Conservation (phyloP, 2,113 vertebrate species). For the cat (Felis catus) region F.catus_Fca126_mat1.0 CM031414.1:95519001-95519500, state of each 20-base stretch:
- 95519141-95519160: not conserved
- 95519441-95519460: not conserved
- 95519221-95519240: too few relatives aligned
- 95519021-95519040: not conserved
- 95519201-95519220: not conserved
- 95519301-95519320: too few relatives aligned
- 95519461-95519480: not conserved
- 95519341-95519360: too few relatives aligned
- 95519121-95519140: not conserved
- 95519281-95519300: too few relatives aligned
- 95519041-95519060: not conserved
- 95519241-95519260: too few relatives aligned
- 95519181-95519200: not conserved
- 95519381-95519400: too few relatives aligned
- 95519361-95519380: too few relatives aligned
- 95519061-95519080: not conserved
- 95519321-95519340: too few relatives aligned
- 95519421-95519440: not conserved
- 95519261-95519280: too few relatives aligned
- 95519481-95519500: not conserved
- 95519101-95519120: not conserved
- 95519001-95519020: not conserved
- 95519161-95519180: not conserved
- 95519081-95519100: not conserved
- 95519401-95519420: not conserved